A percentile compares a stretch with the other conserved stretches of the same genome.
phyloP scores from a whole-genome alignment of 2,888 invertebrate species.

The Lepetodrilus schrolli region DNA sequence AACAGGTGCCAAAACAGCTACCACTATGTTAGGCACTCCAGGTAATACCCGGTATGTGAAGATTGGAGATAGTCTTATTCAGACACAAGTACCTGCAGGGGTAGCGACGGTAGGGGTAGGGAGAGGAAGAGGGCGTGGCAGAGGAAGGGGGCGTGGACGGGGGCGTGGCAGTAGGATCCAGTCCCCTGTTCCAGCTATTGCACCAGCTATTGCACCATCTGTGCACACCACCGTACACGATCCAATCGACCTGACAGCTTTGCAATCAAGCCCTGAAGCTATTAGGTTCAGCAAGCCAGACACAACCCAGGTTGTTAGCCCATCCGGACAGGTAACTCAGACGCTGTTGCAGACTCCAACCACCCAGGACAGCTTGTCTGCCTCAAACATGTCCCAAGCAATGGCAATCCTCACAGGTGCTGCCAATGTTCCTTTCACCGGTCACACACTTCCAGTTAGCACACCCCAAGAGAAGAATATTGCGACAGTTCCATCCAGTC shows the following conservation, averaged over 20 bases:
- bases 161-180: background rate
- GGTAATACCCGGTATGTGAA: background rate
- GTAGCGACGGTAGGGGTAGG: constrained; percentile 27
- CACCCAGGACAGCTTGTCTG: background rate
- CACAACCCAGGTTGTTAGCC: background rate
- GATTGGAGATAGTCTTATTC: background rate
- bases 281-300: background rate
- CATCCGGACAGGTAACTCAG: background rate
- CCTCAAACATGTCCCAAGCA: background rate
- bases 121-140: constrained; percentile 27
- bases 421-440: no score
- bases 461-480: background rate
- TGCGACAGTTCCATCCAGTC: background rate
- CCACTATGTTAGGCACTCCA: background rate
- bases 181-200: background rate
- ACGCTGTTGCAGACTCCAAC: no score
- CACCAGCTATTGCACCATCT: background rate
- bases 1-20: background rate
- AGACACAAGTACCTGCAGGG: background rate
- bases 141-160: constrained; percentile 18
- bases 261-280: background rate
- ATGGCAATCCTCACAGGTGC: no score
- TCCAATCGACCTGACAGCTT: background rate
- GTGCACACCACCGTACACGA: background rate
- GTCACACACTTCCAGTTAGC: background rate